Conservation (phyloP, 2,113 vertebrate species). For the Heterotilapia buettikoferi region DNA sequence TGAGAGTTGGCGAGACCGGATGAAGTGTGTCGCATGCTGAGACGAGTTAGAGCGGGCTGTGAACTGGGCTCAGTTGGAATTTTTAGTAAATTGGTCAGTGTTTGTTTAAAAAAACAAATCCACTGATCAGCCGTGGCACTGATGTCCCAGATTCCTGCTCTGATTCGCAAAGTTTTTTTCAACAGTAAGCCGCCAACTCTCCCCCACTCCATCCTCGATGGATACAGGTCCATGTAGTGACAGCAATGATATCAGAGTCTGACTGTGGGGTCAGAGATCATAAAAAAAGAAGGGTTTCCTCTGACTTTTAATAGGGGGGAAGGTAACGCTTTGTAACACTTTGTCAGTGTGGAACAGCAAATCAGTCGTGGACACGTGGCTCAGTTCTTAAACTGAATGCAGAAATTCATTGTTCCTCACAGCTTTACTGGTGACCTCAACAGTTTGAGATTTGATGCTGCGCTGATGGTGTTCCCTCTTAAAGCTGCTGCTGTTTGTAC, state of each 20-base stretch:
- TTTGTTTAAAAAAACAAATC: not conserved
- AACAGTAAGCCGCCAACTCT: not conserved
- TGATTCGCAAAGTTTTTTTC: not conserved
- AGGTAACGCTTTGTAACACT: constrained; percentile 56
- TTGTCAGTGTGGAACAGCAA: constrained; percentile 64
- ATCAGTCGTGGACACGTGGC: not conserved
- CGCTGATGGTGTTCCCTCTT: constrained; percentile 75
- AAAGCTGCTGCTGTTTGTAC: constrained; percentile 92
- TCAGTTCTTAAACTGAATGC: not conserved
- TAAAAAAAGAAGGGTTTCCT: not conserved
- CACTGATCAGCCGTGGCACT: not conserved
- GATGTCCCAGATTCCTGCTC: not conserved
- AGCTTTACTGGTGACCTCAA: constrained; percentile 15
- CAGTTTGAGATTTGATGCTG: not conserved
- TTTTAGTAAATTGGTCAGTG: constrained; percentile 8
- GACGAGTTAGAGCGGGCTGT: not conserved
- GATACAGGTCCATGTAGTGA: not conserved
- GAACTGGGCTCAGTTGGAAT: not conserved
- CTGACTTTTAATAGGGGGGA: not conserved
- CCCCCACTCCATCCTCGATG: not conserved
- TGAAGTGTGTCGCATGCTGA: constrained; percentile 12
- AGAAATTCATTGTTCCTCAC: not conserved
- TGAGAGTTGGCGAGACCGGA: constrained; percentile 8
- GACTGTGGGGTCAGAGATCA: not conserved
- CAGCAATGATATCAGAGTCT: not conserved